These are phyloP conservation scores for Myotis planiceps DNA, from an alignment of 2,797 vertebrate species.

Conservation along the genomic window DNA sequence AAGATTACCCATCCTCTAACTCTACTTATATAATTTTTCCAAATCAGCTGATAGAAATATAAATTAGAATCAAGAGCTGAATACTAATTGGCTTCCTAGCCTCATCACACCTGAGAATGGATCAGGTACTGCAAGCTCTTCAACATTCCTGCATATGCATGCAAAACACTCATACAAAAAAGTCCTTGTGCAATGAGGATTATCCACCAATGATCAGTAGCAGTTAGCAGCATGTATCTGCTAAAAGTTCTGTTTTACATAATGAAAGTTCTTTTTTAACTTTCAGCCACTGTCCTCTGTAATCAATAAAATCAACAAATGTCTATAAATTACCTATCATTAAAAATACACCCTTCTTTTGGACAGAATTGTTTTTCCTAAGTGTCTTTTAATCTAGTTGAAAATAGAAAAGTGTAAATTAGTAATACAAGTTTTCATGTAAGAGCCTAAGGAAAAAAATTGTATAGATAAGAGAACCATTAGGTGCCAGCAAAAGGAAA, in stretches of 20 bases:
- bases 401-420: conserved; percentile 18
- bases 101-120: neutral
- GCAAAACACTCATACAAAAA: neutral
- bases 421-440: neutral
- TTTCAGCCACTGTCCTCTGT: neutral
- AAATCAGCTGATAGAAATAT: neutral
- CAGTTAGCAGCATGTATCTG: neutral
- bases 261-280: neutral
- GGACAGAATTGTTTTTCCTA: neutral
- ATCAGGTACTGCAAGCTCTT: neutral
- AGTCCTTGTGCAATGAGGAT: neutral
- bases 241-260: neutral
- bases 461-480: neutral
- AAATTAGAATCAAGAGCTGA: neutral
- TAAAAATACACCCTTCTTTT: neutral
- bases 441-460: neutral
- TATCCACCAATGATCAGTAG: neutral
- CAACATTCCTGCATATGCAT: neutral
- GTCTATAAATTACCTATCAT: neutral
- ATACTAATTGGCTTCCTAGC: neutral
- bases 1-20: neutral
- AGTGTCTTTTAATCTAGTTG: neutral
- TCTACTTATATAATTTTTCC: neutral
- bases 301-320: conserved; percentile 9
- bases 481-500: neutral